These are phyloP conservation scores for Pitta sordida DNA, from an alignment of 2,113 vertebrate species.

Conservation along the genomic window DNA sequence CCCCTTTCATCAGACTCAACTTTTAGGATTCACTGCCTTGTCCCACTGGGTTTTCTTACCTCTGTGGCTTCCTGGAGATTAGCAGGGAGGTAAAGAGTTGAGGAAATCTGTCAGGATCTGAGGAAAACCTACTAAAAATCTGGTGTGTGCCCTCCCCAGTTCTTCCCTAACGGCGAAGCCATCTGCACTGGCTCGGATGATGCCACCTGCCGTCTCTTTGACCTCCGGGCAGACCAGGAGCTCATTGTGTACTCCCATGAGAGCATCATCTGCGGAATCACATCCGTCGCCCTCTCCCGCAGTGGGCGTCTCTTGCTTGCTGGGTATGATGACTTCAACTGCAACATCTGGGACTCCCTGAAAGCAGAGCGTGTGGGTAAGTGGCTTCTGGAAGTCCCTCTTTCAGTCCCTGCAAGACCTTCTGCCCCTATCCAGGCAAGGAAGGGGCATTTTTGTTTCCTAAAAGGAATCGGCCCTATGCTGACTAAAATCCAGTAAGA, in stretches of 20 bases:
- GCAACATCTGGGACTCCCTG: constrained; percentile 92
- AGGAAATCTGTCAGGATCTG: not conserved
- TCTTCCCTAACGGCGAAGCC: constrained; percentile 92
- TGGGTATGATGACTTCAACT: constrained; percentile 95
- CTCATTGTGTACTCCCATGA: constrained; percentile 89
- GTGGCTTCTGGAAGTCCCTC: not conserved
- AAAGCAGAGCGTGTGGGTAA: constrained; percentile 22
- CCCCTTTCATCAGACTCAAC: not conserved
- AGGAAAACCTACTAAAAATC: not conserved
- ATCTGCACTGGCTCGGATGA: constrained; percentile 95
- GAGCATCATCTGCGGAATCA: constrained; percentile 93
- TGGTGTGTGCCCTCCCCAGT: constrained; percentile 67
- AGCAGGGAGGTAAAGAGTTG: not conserved
- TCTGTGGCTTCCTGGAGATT: fast-evolving
- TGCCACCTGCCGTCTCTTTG: constrained; percentile 89
- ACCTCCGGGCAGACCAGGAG: constrained; percentile 95
- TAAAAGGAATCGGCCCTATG: fast-evolving
- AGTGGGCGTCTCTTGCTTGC: constrained; percentile 91
- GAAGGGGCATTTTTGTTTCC: not conserved
- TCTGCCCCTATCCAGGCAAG: not conserved
- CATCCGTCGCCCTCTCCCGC: constrained; percentile 89
- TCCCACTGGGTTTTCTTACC: not conserved
- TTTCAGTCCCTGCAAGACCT: not conserved
- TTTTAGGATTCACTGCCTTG: not conserved
- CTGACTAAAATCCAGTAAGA: not conserved